These are phyloP conservation scores for Columbina picui DNA, from an alignment of 2,113 vertebrate species.

Conservation along the genomic window DNA sequence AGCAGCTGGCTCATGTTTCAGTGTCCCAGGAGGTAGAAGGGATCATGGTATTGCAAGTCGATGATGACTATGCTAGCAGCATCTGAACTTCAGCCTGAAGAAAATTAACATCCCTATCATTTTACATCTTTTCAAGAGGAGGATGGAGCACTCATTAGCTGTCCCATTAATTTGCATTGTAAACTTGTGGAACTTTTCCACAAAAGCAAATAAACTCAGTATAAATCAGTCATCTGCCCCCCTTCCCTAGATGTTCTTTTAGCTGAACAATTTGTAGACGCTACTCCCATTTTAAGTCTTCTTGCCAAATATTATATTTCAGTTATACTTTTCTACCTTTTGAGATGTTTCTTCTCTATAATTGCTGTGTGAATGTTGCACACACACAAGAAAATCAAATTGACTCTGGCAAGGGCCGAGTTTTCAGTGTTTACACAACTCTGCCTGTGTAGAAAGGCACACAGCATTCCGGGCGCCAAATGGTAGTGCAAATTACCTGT, in stretches of 20 bases:
- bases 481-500: accelerated
- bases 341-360: not conserved
- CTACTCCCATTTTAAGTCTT: not conserved
- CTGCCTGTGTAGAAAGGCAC: not conserved
- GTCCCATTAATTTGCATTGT: not conserved
- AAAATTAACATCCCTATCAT: not conserved
- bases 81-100: not conserved
- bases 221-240: not conserved
- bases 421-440: not conserved
- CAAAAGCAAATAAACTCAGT: not conserved
- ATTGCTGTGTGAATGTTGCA: not conserved
- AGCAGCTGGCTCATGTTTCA: accelerated
- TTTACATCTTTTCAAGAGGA: not conserved
- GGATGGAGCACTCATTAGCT: not conserved
- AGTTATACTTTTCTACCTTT: not conserved
- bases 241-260: not conserved
- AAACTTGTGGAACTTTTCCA: not conserved
- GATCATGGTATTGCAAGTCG: not conserved
- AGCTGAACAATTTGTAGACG: not conserved
- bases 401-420: not conserved
- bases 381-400: not conserved
- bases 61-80: not conserved
- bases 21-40: not conserved
- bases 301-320: not conserved
- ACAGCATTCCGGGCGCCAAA: not conserved